Evolutionary conservation across 2,888 invertebrate species (phyloP).

Genomic region (Busseola fusca): DNA sequence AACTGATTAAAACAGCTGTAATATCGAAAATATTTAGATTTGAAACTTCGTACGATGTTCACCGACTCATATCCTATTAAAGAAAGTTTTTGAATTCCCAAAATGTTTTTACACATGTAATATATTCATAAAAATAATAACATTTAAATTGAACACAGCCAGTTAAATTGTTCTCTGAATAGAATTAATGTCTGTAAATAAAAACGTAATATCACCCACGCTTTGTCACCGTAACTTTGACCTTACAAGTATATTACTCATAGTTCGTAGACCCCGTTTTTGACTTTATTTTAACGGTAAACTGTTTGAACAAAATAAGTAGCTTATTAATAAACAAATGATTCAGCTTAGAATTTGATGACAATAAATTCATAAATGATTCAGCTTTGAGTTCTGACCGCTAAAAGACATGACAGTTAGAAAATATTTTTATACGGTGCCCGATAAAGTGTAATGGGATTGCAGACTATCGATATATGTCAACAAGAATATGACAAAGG

Average conservation of each 20-base stretch:
- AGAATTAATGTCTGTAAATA: constrained; percentile 52
- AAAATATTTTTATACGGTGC: neutral
- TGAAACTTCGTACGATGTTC: neutral
- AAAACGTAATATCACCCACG: constrained; percentile 54
- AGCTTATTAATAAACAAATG: constrained; percentile 31
- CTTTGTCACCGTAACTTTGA: constrained; percentile 52
- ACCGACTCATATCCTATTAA: neutral
- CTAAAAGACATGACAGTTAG: neutral
- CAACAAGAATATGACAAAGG: neutral
- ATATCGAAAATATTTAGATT: neutral
- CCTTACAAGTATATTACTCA: constrained; percentile 52
- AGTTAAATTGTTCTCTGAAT: constrained; percentile 42
- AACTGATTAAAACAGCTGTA: neutral
- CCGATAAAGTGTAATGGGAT: neutral
- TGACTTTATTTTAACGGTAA: constrained; percentile 51
- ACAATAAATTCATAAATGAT: no score
- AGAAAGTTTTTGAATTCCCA: neutral
- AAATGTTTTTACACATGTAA: constrained; percentile 10
- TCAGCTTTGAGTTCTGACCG: constrained; percentile 1
- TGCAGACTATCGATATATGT: neutral
- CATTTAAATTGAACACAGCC: constrained; percentile 53
- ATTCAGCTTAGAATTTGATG: constrained; percentile 8
- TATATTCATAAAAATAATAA: constrained; percentile 52
- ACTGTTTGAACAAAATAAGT: constrained; percentile 29
- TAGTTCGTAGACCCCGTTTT: constrained; percentile 53